Evolutionary conservation across 2,113 vertebrate species (phyloP), one percentile per base, ranked within the genome.

Genomic region (Centropus bengalensis): DNA sequence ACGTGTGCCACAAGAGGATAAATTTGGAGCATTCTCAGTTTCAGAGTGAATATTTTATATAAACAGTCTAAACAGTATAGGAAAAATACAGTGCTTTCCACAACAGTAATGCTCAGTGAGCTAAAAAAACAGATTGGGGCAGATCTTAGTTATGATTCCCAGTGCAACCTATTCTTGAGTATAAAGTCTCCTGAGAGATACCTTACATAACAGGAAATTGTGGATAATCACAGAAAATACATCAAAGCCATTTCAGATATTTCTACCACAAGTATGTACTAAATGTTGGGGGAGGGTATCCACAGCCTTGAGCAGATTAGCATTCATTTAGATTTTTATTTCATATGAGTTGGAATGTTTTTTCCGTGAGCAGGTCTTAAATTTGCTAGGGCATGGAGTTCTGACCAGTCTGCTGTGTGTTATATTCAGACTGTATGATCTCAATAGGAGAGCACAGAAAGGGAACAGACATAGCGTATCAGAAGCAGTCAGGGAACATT

Each of bases 121-220:
- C 77, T 95, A 89, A 91, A 94, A 96, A 94, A 44, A 2, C 89
- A 79, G 89, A 58, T 62, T 91, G 91, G 95, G 86, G 81, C 87
- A 94, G 94, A 94, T 93, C 91, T 91, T 84, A 58, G 89, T 93
- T 96, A 80, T 82, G 95, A 92, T 88, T 96, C 93, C 96, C 92
- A 86, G 3, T 82, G 86, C 93, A 96, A 87, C 94, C 89, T 96
- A 79, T 91, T 96, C 93, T 97, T 97, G 89, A 97, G 93, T 88
- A 85, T 68, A 71, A 94, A 94, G 64, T 63, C 94, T 80, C 86
- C 32, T 74, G 93, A 97, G 94, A 97, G 95, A 93, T 82, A 77
- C 82, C 92, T 92, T 96, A 95, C 91, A 73, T 96, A 93, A 96
- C 79, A 96, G 90, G 95, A 97, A 97, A 96, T 97, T 95, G 91